Base-by-base conservation (phyloP, 2,113 vertebrate species). In the Dinomys branickii region DNA sequence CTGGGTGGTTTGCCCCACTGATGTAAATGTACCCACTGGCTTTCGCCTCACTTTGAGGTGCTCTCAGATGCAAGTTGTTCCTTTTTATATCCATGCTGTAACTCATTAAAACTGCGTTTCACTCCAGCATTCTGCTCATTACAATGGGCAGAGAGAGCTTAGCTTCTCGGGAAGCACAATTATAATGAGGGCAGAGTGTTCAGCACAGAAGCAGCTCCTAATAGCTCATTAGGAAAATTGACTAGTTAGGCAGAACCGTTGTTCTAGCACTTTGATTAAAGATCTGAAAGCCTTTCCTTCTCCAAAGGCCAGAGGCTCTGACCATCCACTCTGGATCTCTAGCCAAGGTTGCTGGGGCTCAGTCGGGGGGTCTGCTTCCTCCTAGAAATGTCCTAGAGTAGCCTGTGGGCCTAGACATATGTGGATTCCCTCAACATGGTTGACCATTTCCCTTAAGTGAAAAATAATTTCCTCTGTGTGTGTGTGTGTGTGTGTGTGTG, bases 171-270 rank as follows among this genome's bases (percentile, higher is more conserved):
- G 94, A 97, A 98, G 88, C 96, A 90, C 28, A 78, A 94, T 91
- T 98, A 97, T 98, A 98, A 98, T 98, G 98, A 99, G 98, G 97
- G 97, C 98, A 98, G 98, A 98, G 95, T 97, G 90, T 97, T 95
- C 88, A 84, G 97, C 98, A 97, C 94, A 98, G 96, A 98, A 98
- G 17, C 98, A 98, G 96, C 92, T 97, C 96, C 97, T 98, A 98
- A 98, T 97, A 97, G 98, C 97, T 98, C 98, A 98, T 99, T 98
- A 98, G 97, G 86, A 97, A 98, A 98, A 98, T 94, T 96, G 97
- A 97, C 65, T 54, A 97, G 94, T 97, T 96, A 98, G 94, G 96
- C 94, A 97, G 65, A 28, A 5, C 94, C 85, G 82, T 94, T 97
- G 81, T 96, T 97, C 93, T 65, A 89, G 95, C 47, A 5, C 96